These are phyloP conservation scores for Ptychochromis oligacanthus DNA, from an alignment of 2,113 vertebrate genomes.

Conservation along the genomic window DNA sequence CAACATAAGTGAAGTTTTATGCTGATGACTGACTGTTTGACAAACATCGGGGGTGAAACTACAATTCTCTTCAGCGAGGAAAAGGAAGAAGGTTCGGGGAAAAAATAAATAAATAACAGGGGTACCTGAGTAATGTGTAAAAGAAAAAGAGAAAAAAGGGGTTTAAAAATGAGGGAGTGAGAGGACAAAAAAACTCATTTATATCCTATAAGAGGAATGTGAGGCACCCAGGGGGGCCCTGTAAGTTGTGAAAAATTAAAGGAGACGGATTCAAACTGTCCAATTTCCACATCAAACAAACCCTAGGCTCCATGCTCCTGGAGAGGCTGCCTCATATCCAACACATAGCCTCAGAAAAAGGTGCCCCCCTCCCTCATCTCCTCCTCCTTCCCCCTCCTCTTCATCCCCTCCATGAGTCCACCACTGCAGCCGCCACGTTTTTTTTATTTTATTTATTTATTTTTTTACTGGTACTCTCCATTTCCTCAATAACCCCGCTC, in stretches of 20 bases:
- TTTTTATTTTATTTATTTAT: constrained; percentile 34
- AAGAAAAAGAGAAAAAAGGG: constrained; percentile 41
- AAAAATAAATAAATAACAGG: constrained; percentile 27
- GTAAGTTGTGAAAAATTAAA: constrained; percentile 99
- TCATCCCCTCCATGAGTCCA: constrained; percentile 75
- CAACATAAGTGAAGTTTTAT: constrained; percentile 79
- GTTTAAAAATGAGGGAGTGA: constrained; percentile 68
- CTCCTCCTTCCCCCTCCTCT: constrained; percentile 44
- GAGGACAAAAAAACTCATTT: constrained; percentile 82
- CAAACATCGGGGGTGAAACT: constrained; percentile 72
- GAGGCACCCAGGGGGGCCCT: constrained; percentile 90
- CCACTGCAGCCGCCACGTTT: constrained; percentile 79
- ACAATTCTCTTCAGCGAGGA: constrained; percentile 56
- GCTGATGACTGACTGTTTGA: constrained; percentile 77
- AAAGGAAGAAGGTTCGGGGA: constrained; percentile 11
- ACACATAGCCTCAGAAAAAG: constrained; percentile 82
- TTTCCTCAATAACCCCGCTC: constrained; percentile 85
- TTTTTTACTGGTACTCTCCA: constrained; percentile 74
- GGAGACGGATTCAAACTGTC: constrained; percentile 99
- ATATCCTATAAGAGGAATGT: constrained; percentile 91
- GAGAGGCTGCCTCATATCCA: constrained; percentile 95
- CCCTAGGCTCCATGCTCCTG: constrained; percentile 91
- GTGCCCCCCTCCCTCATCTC: constrained; percentile 70
- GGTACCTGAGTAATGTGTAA: constrained; percentile 59
- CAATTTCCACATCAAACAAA: constrained; percentile 99